Base-by-base conservation (phyloP, 1,140 invertebrate genomes). In the Sitophilus oryzae region DNA sequence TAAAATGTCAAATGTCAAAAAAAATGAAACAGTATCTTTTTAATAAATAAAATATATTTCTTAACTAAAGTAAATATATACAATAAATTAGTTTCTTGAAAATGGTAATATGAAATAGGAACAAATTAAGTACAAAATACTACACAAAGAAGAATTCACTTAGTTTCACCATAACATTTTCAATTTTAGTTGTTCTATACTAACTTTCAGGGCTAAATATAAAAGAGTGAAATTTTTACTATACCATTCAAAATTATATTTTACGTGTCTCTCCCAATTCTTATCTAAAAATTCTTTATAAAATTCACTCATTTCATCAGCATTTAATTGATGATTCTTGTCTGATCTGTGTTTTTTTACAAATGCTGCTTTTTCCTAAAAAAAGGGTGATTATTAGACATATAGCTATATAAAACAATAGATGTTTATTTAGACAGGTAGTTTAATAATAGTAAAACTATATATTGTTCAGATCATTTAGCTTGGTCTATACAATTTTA, bases 301-400 rank as follows among this genome's bases (percentile, higher is more conserved):
- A 73, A 91, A 92, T 16, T 84, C 78, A 61, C 88, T 90, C 84
- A 92, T 87, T 72, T 91, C 83, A 71, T 91, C 88, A 1, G 88
- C 80, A 15, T 81, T 80, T 3, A 86, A 59, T 18, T 78, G 67
- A 65, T 66, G 48, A 37, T 58, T 61, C 40, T 50, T 69, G 43
- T 35, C 55, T 70, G 68, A 66, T 76, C 74, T 63, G 74, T 71
- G 46, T 20, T 25, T 4, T 16, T 77, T 79, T 42, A 81, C 68
- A 66, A 79, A 88, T 59, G 78, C 73, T 54, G 81, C 79, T 61
- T 81, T 73, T 73, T 88, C 82, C 85, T 88, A 55, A 46, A 59
- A 56, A 22, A 15, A 51, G 16, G 23, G 23, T 9, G 3, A 14
- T 30, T 30, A 15, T 9, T n/a, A 4, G 6, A 8, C 6, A n/a